These are phyloP conservation scores for Myiotriccus ornatus DNA, from an alignment of 2,797 vertebrate genomes.

Conservation along the genomic window DNA sequence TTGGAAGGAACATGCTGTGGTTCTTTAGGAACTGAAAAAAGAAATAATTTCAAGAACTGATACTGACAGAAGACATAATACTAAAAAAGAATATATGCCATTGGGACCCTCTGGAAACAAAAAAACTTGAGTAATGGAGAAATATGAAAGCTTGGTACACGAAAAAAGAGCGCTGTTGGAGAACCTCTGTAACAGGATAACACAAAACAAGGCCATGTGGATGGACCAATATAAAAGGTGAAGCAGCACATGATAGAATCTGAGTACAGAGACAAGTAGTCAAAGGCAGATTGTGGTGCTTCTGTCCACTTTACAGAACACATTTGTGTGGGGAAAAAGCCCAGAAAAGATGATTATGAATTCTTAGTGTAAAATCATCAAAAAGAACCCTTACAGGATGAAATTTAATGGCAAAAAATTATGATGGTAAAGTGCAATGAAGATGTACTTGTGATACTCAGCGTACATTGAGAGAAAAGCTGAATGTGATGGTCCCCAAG, in stretches of 20 bases:
- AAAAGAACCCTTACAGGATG: not conserved
- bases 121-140: not conserved
- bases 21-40: conserved; percentile 69
- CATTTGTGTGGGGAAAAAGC: not conserved
- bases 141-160: not conserved
- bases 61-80: not conserved
- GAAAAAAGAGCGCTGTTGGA: not conserved
- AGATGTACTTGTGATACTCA: not conserved
- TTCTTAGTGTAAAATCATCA: not conserved
- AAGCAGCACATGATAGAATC: not conserved
- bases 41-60: not conserved
- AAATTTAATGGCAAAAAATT: not conserved
- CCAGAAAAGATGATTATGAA: not conserved
- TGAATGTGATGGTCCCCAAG: not conserved
- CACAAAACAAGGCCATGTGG: not conserved
- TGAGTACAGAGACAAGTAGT: not conserved
- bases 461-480: not conserved
- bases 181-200: not conserved
- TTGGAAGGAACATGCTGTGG: conserved; percentile 34
- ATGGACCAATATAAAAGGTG: not conserved
- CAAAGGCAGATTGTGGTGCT: not conserved
- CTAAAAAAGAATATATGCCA: not conserved
- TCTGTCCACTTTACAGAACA: not conserved
- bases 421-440: not conserved
- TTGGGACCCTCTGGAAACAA: not conserved